Evolutionary conservation across 1,140 invertebrate species (phyloP).

Genomic region (Kradibia gibbosae): DNA sequence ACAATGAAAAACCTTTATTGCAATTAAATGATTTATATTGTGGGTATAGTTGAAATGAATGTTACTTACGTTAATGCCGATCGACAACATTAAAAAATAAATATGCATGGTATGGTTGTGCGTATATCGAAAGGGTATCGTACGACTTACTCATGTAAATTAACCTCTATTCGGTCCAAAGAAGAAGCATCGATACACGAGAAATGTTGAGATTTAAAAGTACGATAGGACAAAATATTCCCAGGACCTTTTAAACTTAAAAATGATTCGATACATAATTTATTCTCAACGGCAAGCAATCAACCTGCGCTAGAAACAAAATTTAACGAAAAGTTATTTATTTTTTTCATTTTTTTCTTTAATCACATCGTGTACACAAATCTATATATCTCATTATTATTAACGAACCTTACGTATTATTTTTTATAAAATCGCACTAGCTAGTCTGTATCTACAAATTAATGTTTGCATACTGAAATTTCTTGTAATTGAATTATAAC

Average conservation of each 20-base stretch:
- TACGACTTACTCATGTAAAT: slow-evolving; percentile 39
- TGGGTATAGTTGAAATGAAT: not conserved
- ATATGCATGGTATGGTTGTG: not conserved
- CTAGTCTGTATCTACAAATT: no score
- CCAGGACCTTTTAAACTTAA: slow-evolving; percentile 31
- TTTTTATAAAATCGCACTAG: no score
- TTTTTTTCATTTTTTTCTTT: not conserved
- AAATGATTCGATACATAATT: slow-evolving; percentile 40
- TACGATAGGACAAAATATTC: slow-evolving; percentile 46
- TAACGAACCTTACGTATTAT: no score
- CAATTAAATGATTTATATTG: not conserved
- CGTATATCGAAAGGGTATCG: not conserved
- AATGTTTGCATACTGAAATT: no score
- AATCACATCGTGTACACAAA: not conserved
- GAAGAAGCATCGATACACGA: not conserved
- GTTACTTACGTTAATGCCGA: not conserved
- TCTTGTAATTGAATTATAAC: not conserved
- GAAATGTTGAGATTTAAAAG: slow-evolving; percentile 41
- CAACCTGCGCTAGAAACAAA: slow-evolving; percentile 11
- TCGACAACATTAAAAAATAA: not conserved
- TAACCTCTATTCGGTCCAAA: slow-evolving; percentile 10
- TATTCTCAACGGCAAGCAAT: slow-evolving; percentile 31
- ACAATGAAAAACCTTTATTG: slow-evolving; percentile 2
- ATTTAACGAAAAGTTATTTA: not conserved
- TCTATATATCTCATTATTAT: not conserved